phyloP scores from a whole-genome alignment of 2,888 invertebrate genomes.

The Halictus ligatus region DNA sequence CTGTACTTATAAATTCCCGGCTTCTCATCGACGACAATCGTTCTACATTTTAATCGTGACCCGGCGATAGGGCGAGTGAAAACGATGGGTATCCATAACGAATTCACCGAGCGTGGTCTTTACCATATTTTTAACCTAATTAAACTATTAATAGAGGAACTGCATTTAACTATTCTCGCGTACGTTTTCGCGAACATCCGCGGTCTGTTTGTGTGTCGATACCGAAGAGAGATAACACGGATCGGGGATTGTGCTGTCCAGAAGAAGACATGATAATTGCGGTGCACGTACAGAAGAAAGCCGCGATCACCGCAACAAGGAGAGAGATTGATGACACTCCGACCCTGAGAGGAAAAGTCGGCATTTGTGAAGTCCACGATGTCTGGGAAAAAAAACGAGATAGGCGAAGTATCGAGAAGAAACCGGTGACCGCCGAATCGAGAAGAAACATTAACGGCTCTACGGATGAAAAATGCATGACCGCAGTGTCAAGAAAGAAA shows the following conservation, averaged over 20 bases:
- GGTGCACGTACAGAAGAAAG: background rate
- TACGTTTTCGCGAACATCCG: background rate
- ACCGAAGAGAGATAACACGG: background rate
- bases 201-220: background rate
- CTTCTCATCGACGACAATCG: background rate
- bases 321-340: background rate
- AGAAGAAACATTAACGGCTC: background rate
- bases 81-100: background rate
- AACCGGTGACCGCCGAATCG: background rate
- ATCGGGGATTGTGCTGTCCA: background rate
- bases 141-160: background rate
- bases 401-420: background rate
- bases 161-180: background rate
- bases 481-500: background rate
- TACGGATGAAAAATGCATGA: background rate
- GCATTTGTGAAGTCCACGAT: background rate
- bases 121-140: background rate
- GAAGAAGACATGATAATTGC: background rate
- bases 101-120: background rate
- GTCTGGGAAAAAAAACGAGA: background rate
- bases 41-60: background rate
- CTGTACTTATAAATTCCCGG: background rate
- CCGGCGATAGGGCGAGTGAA: background rate
- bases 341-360: conserved; percentile 3
- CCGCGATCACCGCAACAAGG: background rate